phyloP scores from a whole-genome alignment of 2,888 invertebrate genomes.

The Athalia rosae region DNA sequence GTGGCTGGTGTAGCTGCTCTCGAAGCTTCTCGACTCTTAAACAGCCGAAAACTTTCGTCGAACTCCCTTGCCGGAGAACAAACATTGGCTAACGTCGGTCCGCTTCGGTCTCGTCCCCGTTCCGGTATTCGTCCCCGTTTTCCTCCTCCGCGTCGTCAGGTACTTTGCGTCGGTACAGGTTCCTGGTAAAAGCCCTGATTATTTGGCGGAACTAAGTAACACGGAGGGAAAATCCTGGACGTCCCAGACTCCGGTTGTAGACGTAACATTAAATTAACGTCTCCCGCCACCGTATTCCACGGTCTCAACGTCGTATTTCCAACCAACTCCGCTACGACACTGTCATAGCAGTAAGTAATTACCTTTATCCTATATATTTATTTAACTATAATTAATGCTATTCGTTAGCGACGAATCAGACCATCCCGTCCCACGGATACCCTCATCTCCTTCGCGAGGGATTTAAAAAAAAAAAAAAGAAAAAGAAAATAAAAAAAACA shows the following conservation, averaged over 20 bases:
- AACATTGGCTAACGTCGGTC: constrained; percentile 36
- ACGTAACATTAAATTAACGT: constrained; percentile 40
- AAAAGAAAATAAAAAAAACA: neutral
- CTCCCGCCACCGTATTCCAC: constrained; percentile 15
- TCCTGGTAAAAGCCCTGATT: constrained; percentile 39
- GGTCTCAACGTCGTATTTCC: constrained; percentile 28
- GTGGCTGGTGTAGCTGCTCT: neutral
- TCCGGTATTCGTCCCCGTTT: constrained; percentile 16
- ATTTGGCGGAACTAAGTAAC: constrained; percentile 42
- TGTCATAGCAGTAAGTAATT: constrained; percentile 37
- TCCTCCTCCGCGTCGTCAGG: constrained; percentile 22
- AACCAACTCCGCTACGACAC: constrained; percentile 28
- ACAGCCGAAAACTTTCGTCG: constrained; percentile 37
- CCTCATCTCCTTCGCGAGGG: neutral
- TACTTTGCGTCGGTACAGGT: constrained; percentile 38
- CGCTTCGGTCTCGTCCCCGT: neutral
- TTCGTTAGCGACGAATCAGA: constrained; percentile 26
- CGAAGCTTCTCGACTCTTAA: constrained; percentile 30
- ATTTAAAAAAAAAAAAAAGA: neutral
- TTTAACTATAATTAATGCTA: constrained; percentile 42
- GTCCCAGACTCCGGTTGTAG: constrained; percentile 29
- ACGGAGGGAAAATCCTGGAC: constrained; percentile 37
- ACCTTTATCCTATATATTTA: constrained; percentile 41
- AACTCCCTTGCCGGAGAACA: constrained; percentile 32
- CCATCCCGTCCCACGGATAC: neutral